Base-by-base conservation (phyloP, 2,888 invertebrate species). In the Calameuta idolon region DNA sequence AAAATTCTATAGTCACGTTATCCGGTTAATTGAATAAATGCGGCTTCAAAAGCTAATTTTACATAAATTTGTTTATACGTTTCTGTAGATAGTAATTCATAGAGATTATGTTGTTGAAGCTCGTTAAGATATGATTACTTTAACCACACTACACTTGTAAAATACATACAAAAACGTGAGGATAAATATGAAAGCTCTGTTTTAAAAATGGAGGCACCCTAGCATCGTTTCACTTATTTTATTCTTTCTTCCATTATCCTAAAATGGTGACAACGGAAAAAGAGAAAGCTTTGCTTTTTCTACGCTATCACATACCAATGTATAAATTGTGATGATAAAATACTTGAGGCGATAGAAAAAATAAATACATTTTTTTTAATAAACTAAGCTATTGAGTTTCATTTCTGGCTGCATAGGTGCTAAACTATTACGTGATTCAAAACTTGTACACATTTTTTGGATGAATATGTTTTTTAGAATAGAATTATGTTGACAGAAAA, bases 31-130 rank as follows among this genome's bases (percentile, higher is more conserved):
- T 84, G 81, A 73, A 55, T 79, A 75, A 73, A 81, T 79, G 75
- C 79, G 80, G 83, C 80, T 83, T 82, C 69, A 74, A 77, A 84
- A 79, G 75, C 76, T 78, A 78, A 33, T 30, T 15, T 33, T 30
- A 69, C 69, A 69, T 76, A 84, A 75, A 83, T 84, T 83, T 80
- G 75, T 82, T 84, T 81, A 81, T 79, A 83, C 71, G 75, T 83
- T 86, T 80, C 75, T 86, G 87, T 88, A 87, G 87, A 85, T 87
- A 87, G 83, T 82, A 80, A 85, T 81, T 84, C 79, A 80, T 87
- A 86, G 82, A 80, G 79, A 83, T 86, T 85, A 81, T 83, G 85
- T 85, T 86, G 83, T 86, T 85, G 79, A 84, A 79, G 83, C 85
- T 84, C 83, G 82, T 87, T 85, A 84, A 83, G 83, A 73, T 69